Percentiles rank a stretch among this genome's conserved stretches.
phyloP scores from a whole-genome alignment of 2,797 vertebrate genomes.

The Helicolenus hilgendorfi region DNA sequence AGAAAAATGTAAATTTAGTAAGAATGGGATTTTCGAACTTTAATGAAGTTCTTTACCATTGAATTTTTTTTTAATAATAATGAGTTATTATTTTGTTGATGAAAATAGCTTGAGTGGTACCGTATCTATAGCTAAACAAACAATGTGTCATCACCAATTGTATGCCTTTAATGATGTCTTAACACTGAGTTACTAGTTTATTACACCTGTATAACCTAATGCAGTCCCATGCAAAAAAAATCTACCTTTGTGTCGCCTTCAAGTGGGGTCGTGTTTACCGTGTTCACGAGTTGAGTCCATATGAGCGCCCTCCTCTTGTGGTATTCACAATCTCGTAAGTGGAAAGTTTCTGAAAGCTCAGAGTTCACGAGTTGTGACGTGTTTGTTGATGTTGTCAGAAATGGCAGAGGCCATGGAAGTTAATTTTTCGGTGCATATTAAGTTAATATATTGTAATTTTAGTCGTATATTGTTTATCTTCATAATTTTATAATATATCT shows the following conservation, averaged over 20 bases:
- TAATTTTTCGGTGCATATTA: no score
- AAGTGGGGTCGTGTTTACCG: no score
- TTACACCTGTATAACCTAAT: constrained; percentile 5
- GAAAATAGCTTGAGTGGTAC: background rate
- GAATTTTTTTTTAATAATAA: background rate
- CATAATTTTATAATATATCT: no score
- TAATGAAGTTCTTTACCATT: background rate
- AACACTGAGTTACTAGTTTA: background rate
- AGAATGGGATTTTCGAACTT: background rate
- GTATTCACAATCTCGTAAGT: no score
- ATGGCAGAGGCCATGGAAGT: no score
- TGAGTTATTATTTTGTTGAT: background rate
- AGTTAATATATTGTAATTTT: no score
- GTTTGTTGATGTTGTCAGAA: no score
- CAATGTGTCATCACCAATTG: background rate
- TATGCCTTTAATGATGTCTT: constrained; percentile 5
- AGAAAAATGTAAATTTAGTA: constrained; percentile 11
- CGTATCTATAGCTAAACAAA: background rate
- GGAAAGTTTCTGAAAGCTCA: no score
- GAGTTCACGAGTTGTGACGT: no score
- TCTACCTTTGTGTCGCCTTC: background rate
- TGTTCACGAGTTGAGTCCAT: no score
- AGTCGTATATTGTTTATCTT: no score
- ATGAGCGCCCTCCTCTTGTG: no score
- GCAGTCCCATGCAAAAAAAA: constrained; percentile 30